Base-by-base conservation (phyloP, 2,797 vertebrate genomes). In the Enteromius treurensis region DNA sequence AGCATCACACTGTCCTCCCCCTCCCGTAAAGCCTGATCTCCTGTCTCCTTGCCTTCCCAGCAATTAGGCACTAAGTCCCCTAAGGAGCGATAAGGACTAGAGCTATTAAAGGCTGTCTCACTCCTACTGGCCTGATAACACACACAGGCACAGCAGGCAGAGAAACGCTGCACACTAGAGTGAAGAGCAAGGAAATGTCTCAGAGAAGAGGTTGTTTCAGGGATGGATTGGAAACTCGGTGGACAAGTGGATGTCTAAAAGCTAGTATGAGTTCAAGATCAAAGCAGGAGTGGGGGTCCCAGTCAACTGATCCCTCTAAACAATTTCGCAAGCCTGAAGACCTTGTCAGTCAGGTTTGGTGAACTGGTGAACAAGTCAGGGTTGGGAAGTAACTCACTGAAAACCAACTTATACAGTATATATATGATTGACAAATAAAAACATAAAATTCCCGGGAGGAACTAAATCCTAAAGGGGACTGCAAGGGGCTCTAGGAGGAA, bases 51-150 rank as follows among this genome's bases (percentile, higher is more conserved):
- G 91, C 94, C 93, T 95, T 95, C 92, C 90, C 92, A 93, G 94
- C 94, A 95, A 95, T 95, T 95, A 95, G 94, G 92, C 87, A 85
- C 91, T 93, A 94, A 95, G 94, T 95, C 94, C 94, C 92, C 91
- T 93, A 91, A 89, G 92, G 92, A 91, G 93, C 90, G 95, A 95
- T 95, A 95, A 95, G 92, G 90, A 80, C 88, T 92, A 91, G 92
- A 93, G 94, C 95, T 94, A 95, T 95, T 95, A 95, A 94, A 93
- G 92, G 89, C 92, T 91, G 92, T 88, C 92, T 93, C 94, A 93
- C 93, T 95, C 91, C 89, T 88, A 90, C 86, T 91, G 89, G 88
- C 88, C 90, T 92, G 94, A 95, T 95, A 95, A 93, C 87, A 87
- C 86, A 87, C 84, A 82, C 70, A 84, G 91, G 90, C 32, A 42